Evolutionary conservation across 1,140 invertebrate genomes (phyloP), one percentile per base, ranked within the genome.

Genomic region (Drosophila neocordata): DNA sequence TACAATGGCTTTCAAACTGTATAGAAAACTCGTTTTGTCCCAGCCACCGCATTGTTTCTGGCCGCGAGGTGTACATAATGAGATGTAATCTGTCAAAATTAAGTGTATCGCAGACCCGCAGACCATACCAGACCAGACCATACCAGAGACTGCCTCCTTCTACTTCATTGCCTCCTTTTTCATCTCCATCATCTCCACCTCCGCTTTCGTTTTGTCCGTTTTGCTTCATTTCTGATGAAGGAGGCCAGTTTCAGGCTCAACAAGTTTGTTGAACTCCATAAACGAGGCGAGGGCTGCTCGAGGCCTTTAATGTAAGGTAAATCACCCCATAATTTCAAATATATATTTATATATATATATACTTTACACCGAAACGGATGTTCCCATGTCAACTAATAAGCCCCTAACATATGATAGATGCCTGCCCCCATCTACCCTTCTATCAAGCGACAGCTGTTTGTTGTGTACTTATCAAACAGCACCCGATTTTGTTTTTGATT

Each of bases 71-170:
- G 83, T 79, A 88, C 76, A 79, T 88, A 88, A 88, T 88, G 83
- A 88, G 83, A 88, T 88, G 83, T 88, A 88, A 88, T 88, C 83
- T 88, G 83, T 88, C 83, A 88, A 88, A 88, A 88, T 88, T 76
- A 88, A 88, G 83, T 88, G 79, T 77, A 88, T 88, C 83, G 76
- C 73, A 48, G 65, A 69, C 72, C 82, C 68, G 66, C 59, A 73
- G 74, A 67, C 56, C 61, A n/a, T n/a, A n/a, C 34, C 69, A 62
- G 59, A 22, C 41, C 35, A 15, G 22, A 5, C 18, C 58, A 60
- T 15, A 38, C 58, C 24, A 11, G 15, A 27, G 60, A 53, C 57
- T 44, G 12, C 31, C 65, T 35, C 34, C 18, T 20, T 20, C 51
- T 13, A 2, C 63, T 52, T 22, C 27, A 31, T 9, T 12, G 15